These are phyloP conservation scores for Agapornis roseicollis DNA, from an alignment of 2,113 vertebrate species.

Conservation along the genomic window DNA sequence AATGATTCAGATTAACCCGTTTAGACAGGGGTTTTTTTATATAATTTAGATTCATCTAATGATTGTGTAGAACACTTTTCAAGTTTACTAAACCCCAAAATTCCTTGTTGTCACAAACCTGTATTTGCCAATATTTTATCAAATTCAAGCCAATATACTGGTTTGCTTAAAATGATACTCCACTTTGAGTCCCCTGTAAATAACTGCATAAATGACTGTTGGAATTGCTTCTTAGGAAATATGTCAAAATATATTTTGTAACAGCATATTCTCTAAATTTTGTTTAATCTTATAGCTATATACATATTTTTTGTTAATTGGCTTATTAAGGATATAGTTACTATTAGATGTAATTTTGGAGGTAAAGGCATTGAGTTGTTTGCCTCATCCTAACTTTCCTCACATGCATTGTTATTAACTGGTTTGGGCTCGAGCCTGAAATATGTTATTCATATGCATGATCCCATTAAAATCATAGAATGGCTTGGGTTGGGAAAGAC, in stretches of 20 bases:
- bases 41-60: constrained; percentile 49
- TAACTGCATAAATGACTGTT: constrained; percentile 68
- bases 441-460: background rate
- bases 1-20: constrained; percentile 34
- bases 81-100: constrained; percentile 44
- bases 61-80: constrained; percentile 45
- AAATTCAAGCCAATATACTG: constrained; percentile 39
- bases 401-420: background rate
- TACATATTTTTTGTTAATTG: constrained; percentile 53
- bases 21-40: constrained; percentile 41
- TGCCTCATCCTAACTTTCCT: background rate
- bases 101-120: constrained; percentile 44
- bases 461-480: background rate
- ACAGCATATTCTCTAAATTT: constrained; percentile 67
- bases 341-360: constrained; percentile 51
- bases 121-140: constrained; percentile 31
- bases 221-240: constrained; percentile 69
- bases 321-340: constrained; percentile 51
- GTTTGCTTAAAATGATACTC: constrained; percentile 50
- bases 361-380: constrained; percentile 5
- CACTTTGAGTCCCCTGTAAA: constrained; percentile 66
- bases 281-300: constrained; percentile 64
- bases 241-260: constrained; percentile 64
- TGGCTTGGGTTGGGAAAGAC: background rate
- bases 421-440: background rate